A percentile compares a stretch with the other conserved stretches of the same genome.
Evolutionary conservation across 2,888 invertebrate genomes (phyloP).

Genomic region (Syritta pipiens): DNA sequence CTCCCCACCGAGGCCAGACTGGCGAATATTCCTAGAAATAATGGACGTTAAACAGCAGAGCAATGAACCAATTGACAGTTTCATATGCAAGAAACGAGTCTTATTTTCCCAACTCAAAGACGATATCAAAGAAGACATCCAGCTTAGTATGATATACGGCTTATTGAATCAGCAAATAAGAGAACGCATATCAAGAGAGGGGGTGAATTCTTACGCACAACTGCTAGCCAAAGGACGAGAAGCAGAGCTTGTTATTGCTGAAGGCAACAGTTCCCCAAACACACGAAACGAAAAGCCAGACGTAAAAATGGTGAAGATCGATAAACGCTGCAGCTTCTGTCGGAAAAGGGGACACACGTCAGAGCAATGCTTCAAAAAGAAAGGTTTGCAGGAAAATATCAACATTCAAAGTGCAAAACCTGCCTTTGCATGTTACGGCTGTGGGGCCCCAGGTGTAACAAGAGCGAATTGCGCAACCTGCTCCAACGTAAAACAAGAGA

Average conservation of each 20-base stretch:
- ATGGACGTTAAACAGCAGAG: slow-evolving; percentile 44
- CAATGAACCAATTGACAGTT: slow-evolving; percentile 52
- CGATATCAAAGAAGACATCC: background rate
- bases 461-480: slow-evolving; percentile 25
- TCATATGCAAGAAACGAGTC: slow-evolving; percentile 42
- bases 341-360: background rate
- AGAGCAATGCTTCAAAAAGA: slow-evolving; percentile 1
- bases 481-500: background rate
- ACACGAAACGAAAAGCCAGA: too few relatives aligned
- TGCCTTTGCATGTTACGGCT: slow-evolving; percentile 23
- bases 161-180: too few relatives aligned
- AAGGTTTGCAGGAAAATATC: background rate
- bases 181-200: too few relatives aligned
- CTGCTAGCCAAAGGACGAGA: slow-evolving; percentile 47
- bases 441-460: slow-evolving; percentile 6
- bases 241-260: slow-evolving; percentile 32
- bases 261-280: too few relatives aligned
- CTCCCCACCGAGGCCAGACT: slow-evolving; percentile 55
- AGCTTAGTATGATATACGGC: background rate
- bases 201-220: too few relatives aligned
- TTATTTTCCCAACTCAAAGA: background rate
- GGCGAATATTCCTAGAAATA: slow-evolving; percentile 59
- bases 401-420: too few relatives aligned
- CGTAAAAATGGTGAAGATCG: background rate
- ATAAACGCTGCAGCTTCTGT: background rate